Evolutionary conservation across 1,140 invertebrate genomes (phyloP), one percentile per base, ranked within the genome.

Genomic region (Neodiprion lecontei): DNA sequence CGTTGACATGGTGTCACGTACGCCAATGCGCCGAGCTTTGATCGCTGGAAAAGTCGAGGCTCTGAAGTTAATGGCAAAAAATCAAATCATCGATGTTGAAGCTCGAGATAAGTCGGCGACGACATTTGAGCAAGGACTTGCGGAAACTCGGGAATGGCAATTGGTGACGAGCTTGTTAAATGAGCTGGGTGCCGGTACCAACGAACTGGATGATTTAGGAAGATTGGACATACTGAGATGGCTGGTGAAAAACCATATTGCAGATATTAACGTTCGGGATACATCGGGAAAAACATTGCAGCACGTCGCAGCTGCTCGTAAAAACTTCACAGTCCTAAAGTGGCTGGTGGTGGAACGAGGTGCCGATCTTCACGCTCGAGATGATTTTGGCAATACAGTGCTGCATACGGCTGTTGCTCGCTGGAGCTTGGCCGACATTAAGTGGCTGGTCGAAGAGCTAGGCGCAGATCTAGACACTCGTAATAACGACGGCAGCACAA

Each of bases 251-350:
- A 40, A 71, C 9, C 17, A 71, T 3, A n/a, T n/a, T 49, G 70
- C 70, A 10, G 48, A 71, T 7, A 17, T 47, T 11, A 7, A 71
- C 40, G 17, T 23, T 17, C 11, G 9, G n/a, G n/a, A 28, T 12
- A 9, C 49, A 12, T 1, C 9, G n/a, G 76, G 80, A 12, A 68
- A 74, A 0, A 80, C 77, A 17, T 70, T 76, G 12, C 65, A 79
- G 3, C 61, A 79, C 10, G 77, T 78, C 75, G 75, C 80, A 49
- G 74, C 78, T 9, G 77, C 79, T 9, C 9, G 9, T 14, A 9
- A 53, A 14, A 53, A 53, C 9, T 53, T 9, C 9, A 14, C 9
- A 9, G 9, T 53, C 14, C 9, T 53, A 14, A 53, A 14, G 50
- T 53, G 50, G 50, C 50, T 53, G 50, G 50, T 53, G 50, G 9